Conservation (phyloP, 1,140 invertebrate genomes). For the Holcopasites calliopsidis region DNA sequence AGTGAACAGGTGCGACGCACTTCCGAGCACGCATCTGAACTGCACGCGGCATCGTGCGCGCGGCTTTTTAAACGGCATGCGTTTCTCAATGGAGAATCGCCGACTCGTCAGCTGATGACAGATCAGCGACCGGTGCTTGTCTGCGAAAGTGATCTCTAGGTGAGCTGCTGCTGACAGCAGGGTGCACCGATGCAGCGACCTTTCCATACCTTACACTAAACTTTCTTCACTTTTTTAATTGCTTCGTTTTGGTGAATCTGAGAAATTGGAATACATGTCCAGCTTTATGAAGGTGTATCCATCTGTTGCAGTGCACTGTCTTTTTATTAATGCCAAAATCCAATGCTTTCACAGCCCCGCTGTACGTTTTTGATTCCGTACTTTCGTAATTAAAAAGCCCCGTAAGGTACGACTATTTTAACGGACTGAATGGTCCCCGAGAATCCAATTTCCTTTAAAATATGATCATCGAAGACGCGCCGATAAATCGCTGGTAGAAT, state of each 20-base stretch:
- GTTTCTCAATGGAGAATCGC: not conserved
- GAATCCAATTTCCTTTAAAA: too few relatives aligned
- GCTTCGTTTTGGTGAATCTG: not conserved
- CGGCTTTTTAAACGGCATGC: not conserved
- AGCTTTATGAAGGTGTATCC: not conserved
- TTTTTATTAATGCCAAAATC: too few relatives aligned
- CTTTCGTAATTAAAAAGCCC: too few relatives aligned
- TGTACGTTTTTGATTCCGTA: too few relatives aligned
- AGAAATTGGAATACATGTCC: not conserved
- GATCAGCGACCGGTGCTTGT: conserved; percentile 21
- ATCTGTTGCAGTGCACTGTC: not conserved
- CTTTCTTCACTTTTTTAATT: not conserved
- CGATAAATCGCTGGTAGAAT: too few relatives aligned
- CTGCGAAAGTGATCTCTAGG: conserved; percentile 23
- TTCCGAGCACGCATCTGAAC: conserved; percentile 11
- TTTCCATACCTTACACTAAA: not conserved
- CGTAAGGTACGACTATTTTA: too few relatives aligned
- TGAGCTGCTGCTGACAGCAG: conserved; percentile 17
- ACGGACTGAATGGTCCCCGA: too few relatives aligned
- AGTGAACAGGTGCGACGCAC: conserved; percentile 25
- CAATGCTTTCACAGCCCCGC: too few relatives aligned
- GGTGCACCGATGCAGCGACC: too few relatives aligned
- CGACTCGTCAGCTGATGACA: not conserved
- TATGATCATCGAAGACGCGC: too few relatives aligned
- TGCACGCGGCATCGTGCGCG: conserved; percentile 10